Evolutionary conservation across 2,888 invertebrate genomes (phyloP), one percentile per base, ranked within the genome.

Genomic region (Patella ulyssiponensis): DNA sequence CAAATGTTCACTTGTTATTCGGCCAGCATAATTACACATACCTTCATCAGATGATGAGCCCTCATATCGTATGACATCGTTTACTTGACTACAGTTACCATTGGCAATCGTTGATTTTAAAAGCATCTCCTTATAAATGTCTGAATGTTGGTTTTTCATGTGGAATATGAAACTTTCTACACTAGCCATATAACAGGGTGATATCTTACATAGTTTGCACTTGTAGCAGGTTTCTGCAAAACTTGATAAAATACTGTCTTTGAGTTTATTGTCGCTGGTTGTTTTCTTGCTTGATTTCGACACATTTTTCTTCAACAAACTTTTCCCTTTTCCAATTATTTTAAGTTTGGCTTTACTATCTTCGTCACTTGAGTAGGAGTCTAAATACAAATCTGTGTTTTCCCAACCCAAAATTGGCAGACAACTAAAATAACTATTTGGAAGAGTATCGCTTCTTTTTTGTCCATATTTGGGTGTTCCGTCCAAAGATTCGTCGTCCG

Each of bases 191-290:
- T 64, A 64, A 64, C 64, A 86, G 3, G 89, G 87, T 73, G 87
- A 77, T 9, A 84, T 81, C 3, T 84, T 86, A 74, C 89, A 89
- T 27, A 89, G 77, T 3, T 86, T 85, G 77, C 89, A 89, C 71
- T 89, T 89, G 83, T 88, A 88, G n/a, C 88, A 79, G 33, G 88
- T 81, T 77, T 88, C 88, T 0, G 89, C 88, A 83, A 86, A 87
- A 23, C 64, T 64, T 12, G 64, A 23, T 64, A 64, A 64, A 23
- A 64, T 64, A 23, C 20, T 23, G 23, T 64, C 64, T 64, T 64
- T 64, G 23, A 64, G 64, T 64, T 23, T 64, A 64, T 23, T 64
- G 23, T 64, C 64, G 23, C 23, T 23, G 14, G 64, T 12, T 23
- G 12, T 64, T 64, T 23, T 64, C 64, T 64, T 64, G 14, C 64